Conservation (phyloP, 2,888 invertebrate genomes). For the Phortica magna region DNA sequence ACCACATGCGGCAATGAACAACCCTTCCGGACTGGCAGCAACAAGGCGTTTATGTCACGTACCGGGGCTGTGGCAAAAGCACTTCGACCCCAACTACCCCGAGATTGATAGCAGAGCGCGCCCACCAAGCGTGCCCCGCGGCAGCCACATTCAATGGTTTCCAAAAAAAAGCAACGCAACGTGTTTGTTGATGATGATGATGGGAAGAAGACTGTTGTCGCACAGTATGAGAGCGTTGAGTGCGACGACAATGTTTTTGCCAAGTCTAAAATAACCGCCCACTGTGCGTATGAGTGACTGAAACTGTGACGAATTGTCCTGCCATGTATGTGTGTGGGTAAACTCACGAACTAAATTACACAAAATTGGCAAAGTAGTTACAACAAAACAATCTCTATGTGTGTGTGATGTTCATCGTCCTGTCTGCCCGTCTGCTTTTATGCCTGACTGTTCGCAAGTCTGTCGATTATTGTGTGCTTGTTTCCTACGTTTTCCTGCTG, state of each 20-base stretch:
- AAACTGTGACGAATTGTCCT: slow-evolving; percentile 14
- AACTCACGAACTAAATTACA: slow-evolving; percentile 59
- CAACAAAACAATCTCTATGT: background rate
- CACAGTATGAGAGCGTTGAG: slow-evolving; percentile 29
- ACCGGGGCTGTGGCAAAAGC: no score
- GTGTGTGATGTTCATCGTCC: background rate
- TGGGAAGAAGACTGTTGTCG: background rate
- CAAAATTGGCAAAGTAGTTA: slow-evolving; percentile 55
- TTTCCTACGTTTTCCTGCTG: slow-evolving; percentile 10
- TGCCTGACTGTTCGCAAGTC: background rate
- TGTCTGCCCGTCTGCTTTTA: slow-evolving; percentile 17
- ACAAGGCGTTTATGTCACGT: background rate
- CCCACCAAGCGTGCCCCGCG: slow-evolving; percentile 67
- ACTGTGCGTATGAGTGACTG: slow-evolving; percentile 43
- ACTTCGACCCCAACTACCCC: background rate
- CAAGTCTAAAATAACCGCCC: slow-evolving; percentile 31
- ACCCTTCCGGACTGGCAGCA: background rate
- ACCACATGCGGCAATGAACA: slow-evolving; percentile 24
- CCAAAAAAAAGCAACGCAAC: slow-evolving; percentile 59
- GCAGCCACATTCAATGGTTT: slow-evolving; percentile 65
- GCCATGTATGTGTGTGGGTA: background rate
- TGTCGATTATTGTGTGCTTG: slow-evolving; percentile 35
- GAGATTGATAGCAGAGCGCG: slow-evolving; percentile 23
- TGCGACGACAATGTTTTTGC: slow-evolving; percentile 49
- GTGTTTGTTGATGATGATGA: slow-evolving; percentile 2